Conservation (phyloP, 2,113 vertebrate genomes). For the Tinamus guttatus region DNA sequence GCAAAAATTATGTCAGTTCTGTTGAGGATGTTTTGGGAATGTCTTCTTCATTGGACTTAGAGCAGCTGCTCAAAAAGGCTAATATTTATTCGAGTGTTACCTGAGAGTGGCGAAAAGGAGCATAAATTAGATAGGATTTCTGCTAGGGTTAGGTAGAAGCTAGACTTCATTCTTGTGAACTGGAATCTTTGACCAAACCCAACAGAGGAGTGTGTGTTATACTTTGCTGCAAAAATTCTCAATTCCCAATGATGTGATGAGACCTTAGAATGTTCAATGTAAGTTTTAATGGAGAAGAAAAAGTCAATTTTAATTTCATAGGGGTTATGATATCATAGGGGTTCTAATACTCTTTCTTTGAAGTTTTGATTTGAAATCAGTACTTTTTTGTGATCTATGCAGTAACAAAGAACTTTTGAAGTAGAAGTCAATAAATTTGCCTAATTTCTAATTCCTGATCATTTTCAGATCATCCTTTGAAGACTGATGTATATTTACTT, state of each 20-base stretch:
- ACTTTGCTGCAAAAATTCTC: background rate
- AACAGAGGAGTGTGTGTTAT: background rate
- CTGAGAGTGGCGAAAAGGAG: background rate
- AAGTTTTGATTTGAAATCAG: background rate
- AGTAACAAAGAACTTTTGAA: background rate
- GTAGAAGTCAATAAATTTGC: background rate
- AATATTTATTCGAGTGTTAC: background rate
- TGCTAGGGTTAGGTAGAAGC: background rate
- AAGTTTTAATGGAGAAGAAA: background rate
- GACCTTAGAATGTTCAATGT: background rate
- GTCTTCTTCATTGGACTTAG: background rate
- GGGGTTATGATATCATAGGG: too few relatives aligned
- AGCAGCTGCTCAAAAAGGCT: background rate
- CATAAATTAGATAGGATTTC: background rate
- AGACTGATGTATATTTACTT: slow-evolving; percentile 83
- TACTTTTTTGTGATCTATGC: background rate
- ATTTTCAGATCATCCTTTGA: slow-evolving; percentile 75
- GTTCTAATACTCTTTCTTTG: background rate
- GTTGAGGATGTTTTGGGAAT: background rate
- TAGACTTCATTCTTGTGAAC: background rate
- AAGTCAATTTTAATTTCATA: background rate
- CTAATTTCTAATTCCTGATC: slow-evolving; percentile 68
- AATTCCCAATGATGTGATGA: background rate
- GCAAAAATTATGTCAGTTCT: background rate
- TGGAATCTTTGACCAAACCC: background rate